A percentile compares a stretch with the other conserved stretches of the same genome.
Evolutionary conservation across 1,140 invertebrate genomes (phyloP).

Genomic region (Phymorhynchus buccinoides): DNA sequence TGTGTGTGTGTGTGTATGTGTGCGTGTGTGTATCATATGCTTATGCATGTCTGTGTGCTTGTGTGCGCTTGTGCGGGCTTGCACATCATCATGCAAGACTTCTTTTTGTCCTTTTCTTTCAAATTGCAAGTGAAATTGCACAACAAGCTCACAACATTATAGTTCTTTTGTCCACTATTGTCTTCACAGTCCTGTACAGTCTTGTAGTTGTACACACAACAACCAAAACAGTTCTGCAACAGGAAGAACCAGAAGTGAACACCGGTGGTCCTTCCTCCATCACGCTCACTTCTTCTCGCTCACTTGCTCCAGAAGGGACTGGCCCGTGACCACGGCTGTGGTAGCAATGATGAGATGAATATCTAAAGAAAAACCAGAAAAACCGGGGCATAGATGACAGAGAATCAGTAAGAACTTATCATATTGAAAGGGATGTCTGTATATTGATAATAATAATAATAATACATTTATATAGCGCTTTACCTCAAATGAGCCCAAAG

Average conservation of each 20-base stretch:
- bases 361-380: slow-evolving; percentile 50
- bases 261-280: no score
- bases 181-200: no score
- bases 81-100: no score
- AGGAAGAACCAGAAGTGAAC: neutral
- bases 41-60: no score
- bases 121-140: neutral
- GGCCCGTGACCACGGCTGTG: slow-evolving; percentile 58
- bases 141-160: neutral
- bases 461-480: no score
- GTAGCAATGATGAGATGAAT: slow-evolving; percentile 61
- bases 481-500: no score
- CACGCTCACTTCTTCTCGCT: slow-evolving; percentile 46
- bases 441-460: no score
- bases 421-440: no score
- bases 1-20: slow-evolving; percentile 17
- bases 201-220: neutral
- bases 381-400: no score
- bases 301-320: slow-evolving; percentile 48
- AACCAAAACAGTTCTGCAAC: neutral
- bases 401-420: no score
- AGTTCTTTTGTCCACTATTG: neutral
- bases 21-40: neutral
- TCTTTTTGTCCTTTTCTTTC: neutral
- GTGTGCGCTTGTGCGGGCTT: no score